Conservation (phyloP, 2,888 invertebrate genomes). For the Drosophila melanosoma region DNA sequence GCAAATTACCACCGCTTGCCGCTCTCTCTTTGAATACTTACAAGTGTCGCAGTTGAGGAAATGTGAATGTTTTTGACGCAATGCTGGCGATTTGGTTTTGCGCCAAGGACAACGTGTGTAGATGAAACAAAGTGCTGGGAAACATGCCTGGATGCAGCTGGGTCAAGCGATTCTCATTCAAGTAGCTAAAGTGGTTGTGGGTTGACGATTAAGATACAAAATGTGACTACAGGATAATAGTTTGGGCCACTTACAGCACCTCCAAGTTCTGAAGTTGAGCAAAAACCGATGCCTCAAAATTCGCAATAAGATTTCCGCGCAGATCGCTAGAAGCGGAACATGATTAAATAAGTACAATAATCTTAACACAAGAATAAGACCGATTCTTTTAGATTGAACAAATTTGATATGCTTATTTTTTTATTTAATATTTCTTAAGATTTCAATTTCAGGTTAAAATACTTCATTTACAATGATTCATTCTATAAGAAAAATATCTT, state of each 20-base stretch:
- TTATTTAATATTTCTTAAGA: neutral
- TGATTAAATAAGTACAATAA: neutral
- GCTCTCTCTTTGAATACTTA: conserved; percentile 81
- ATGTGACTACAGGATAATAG: neutral
- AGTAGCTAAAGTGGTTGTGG: conserved; percentile 66
- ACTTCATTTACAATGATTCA: too few species aligned
- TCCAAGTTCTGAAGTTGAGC: conserved; percentile 83
- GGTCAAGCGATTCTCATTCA: conserved; percentile 85
- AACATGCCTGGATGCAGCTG: conserved; percentile 82
- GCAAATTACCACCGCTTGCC: neutral
- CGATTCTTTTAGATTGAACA: neutral
- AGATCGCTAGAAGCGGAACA: conserved; percentile 84
- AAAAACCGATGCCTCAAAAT: conserved; percentile 83
- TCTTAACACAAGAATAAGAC: neutral
- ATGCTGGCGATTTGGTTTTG: conserved; percentile 84
- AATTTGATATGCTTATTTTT: neutral
- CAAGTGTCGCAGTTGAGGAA: conserved; percentile 85
- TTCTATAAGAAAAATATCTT: too few species aligned
- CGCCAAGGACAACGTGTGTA: conserved; percentile 85
- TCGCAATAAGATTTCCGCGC: conserved; percentile 85
- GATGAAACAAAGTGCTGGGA: conserved; percentile 77
- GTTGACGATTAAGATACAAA: neutral
- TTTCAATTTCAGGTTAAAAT: neutral
- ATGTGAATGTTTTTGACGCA: conserved; percentile 80
- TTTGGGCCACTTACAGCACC: conserved; percentile 84